phyloP scores from a whole-genome alignment of 2,888 invertebrate species.

The Hedychridium roseum region DNA sequence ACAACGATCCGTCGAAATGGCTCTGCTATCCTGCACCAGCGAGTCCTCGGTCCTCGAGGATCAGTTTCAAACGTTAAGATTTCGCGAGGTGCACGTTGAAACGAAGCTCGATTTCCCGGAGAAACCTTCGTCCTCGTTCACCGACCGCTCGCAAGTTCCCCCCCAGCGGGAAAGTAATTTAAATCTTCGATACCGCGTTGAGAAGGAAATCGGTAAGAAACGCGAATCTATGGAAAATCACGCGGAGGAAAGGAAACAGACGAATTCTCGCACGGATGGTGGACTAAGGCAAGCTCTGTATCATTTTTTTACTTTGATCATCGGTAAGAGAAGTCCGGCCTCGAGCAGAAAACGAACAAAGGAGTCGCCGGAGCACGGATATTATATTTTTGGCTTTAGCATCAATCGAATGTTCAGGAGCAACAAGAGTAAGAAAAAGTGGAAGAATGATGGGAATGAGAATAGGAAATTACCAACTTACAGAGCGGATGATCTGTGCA shows the following conservation, averaged over 20 bases:
- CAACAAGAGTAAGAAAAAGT: no score
- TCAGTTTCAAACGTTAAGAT: no score
- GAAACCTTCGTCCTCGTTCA: neutral
- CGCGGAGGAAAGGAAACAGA: neutral
- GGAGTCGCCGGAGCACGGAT: no score
- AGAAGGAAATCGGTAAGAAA: no score
- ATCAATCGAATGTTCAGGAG: no score
- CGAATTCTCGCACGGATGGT: conserved; percentile 20
- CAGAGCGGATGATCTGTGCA: no score
- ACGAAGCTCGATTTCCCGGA: conserved; percentile 14
- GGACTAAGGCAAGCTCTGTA: conserved; percentile 19
- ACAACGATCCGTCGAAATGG: conserved; percentile 40
- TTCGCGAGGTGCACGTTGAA: conserved; percentile 14
- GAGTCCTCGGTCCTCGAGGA: neutral
- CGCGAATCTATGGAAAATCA: neutral
- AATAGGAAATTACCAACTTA: no score
- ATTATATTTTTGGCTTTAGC: no score
- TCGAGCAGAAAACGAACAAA: no score
- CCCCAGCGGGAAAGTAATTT: neutral
- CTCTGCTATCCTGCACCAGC: conserved; percentile 4
- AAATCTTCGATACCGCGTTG: no score
- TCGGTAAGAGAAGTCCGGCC: conserved; percentile 11
- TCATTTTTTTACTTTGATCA: conserved; percentile 25
- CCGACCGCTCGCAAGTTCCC: no score
- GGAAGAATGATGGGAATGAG: no score